Conservation (phyloP, 2,113 vertebrate species). For the Empidonax traillii region DNA sequence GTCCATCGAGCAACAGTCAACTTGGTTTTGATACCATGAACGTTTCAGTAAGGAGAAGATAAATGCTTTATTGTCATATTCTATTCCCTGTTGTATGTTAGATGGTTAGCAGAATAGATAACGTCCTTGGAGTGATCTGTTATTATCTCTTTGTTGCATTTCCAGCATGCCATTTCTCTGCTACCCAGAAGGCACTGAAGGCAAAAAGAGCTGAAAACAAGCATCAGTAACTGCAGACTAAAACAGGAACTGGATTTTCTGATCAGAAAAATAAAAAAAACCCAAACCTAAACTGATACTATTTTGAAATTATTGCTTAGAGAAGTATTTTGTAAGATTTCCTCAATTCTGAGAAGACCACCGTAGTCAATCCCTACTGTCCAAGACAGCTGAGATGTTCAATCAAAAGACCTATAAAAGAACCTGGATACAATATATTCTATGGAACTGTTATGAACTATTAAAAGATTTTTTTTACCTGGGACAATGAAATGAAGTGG, state of each 20-base stretch:
- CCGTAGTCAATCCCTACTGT: neutral
- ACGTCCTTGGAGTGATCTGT: conserved; percentile 56
- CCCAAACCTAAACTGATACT: neutral
- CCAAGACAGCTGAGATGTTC: neutral
- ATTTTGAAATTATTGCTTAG: neutral
- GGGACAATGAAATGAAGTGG: neutral
- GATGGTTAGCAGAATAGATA: conserved; percentile 64
- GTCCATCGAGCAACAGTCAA: conserved; percentile 30
- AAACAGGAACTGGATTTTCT: neutral
- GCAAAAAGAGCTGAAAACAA: conserved; percentile 18
- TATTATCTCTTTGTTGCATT: conserved; percentile 45
- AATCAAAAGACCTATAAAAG: neutral
- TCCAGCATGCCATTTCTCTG: neutral
- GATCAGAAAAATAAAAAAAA: neutral
- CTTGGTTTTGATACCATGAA: conserved; percentile 62
- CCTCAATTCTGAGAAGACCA: neutral
- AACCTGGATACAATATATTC: neutral
- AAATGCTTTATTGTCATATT: conserved; percentile 69
- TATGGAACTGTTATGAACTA: neutral
- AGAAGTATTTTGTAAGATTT: neutral
- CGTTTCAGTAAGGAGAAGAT: conserved; percentile 60
- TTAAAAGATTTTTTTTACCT: neutral
- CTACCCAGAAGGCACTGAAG: neutral
- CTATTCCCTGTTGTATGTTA: conserved; percentile 23
- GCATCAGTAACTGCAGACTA: neutral